Evolutionary conservation across 2,113 vertebrate species (phyloP), one percentile per base, ranked within the genome.

Genomic region (Epinephelus lanceolatus): DNA sequence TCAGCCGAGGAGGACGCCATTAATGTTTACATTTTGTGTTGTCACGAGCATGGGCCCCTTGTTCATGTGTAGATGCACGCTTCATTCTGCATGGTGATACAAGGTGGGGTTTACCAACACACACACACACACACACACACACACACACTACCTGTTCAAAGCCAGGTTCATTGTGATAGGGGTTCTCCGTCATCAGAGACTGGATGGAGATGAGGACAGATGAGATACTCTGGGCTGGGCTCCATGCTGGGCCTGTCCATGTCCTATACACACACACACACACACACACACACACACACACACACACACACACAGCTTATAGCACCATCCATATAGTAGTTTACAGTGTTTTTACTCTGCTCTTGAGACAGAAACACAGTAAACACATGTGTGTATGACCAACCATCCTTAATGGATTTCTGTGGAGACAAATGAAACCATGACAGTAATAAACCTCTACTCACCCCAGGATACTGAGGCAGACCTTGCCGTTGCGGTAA

Each of bases 161-260:
- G 79, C 98, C 98, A 0, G 98, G 98, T 61, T 99, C 98, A 2
- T 99, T 99, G 96, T 99, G 98, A 81, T 99, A 99, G 0, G 98
- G 98, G 88, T 99, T 99, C 91, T 99, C 98, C 0, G 98, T 99
- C 98, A 99, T 99, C 86, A 99, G 94, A 19, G 98, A 99, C 92
- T 99, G 98, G 93, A 99, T 99, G 86, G 98, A 99, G 93, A 99
- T 99, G 71, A 99, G 97, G 68, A 99, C 98, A 1, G 98, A 99
- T 6, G 98, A 99, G 94, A 99, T 98, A 56, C 98, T 99, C 92
- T 99, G 98, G 21, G 98, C 98, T 42, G 98, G 98, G 94, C 98
- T 99, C 98, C 98, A 99, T 0, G 98, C 98, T 1, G 98, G 98
- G 42, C 98, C 98, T 0, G 98, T 98, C 98, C 98, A 99, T 0